A percentile compares a stretch with the other conserved stretches of the same genome.
Evolutionary conservation across 2,888 invertebrate genomes (phyloP).

Genomic region (Cactoblastis cactorum): DNA sequence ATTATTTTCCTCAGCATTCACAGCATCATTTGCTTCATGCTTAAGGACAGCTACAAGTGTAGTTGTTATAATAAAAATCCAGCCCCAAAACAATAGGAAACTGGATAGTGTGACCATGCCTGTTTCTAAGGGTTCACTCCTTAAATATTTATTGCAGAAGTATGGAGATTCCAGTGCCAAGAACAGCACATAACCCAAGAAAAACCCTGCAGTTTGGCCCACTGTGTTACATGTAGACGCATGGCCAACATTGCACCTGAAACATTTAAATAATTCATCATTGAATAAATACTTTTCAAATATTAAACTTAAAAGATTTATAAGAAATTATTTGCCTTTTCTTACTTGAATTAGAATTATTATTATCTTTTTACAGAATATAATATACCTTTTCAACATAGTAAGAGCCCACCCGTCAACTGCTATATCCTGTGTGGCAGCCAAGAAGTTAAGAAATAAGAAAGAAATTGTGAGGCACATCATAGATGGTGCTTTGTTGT

Average conservation of each 20-base stretch:
- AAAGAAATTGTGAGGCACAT: slow-evolving; percentile 90
- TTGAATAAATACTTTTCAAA: too few relatives aligned
- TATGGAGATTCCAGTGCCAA: slow-evolving; percentile 96
- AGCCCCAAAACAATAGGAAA: slow-evolving; percentile 97
- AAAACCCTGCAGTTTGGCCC: slow-evolving; percentile 98
- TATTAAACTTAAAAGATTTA: too few relatives aligned
- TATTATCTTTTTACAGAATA: too few relatives aligned
- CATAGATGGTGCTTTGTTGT: slow-evolving; percentile 83
- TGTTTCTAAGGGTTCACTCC: slow-evolving; percentile 82
- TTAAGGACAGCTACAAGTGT: slow-evolving; percentile 94
- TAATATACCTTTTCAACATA: slow-evolving; percentile 92
- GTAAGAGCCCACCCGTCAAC: slow-evolving; percentile 99
- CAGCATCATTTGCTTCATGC: slow-evolving; percentile 82
- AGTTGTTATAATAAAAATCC: slow-evolving; percentile 93
- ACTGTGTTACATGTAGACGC: slow-evolving; percentile 99
- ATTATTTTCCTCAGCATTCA: slow-evolving; percentile 38
- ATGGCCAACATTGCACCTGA: slow-evolving; percentile 95
- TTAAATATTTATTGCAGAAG: slow-evolving; percentile 96
- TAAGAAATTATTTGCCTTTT: too few relatives aligned
- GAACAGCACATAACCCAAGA: slow-evolving; percentile 97
- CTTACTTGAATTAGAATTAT: not conserved
- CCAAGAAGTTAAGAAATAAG: slow-evolving; percentile 95
- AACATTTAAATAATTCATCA: slow-evolving; percentile 37
- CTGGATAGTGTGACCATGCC: slow-evolving; percentile 88
- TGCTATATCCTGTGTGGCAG: slow-evolving; percentile 99